phyloP scores from a whole-genome alignment of 1,140 invertebrate genomes.

The Ectropis grisescens region DNA sequence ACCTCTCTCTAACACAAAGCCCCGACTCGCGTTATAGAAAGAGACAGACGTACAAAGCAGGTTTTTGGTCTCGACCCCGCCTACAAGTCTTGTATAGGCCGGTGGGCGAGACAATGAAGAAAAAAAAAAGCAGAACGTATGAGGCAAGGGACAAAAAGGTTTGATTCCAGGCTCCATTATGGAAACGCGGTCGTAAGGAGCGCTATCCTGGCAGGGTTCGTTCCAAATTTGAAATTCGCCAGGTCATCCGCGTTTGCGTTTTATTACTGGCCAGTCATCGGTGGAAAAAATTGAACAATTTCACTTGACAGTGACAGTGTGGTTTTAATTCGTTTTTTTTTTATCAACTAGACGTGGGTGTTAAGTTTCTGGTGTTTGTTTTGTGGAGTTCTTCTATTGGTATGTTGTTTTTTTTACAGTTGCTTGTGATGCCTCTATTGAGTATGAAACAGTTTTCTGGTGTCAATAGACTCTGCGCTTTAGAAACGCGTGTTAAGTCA shows the following conservation, averaged over 20 bases:
- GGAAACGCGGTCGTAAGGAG: slow-evolving; percentile 5
- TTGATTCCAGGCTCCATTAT: slow-evolving; percentile 3
- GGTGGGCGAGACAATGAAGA: slow-evolving; percentile 22
- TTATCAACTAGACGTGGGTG: slow-evolving; percentile 1
- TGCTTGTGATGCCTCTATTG: neutral
- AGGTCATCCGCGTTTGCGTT: too few species aligned
- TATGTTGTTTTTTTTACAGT: slow-evolving; percentile 1
- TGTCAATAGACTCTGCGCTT: too few species aligned
- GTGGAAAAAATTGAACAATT: slow-evolving; percentile 16
- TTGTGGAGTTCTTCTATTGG: slow-evolving; percentile 4
- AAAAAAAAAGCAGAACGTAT: slow-evolving; percentile 16
- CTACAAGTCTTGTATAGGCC: slow-evolving; percentile 15
- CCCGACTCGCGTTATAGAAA: neutral
- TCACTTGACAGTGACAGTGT: slow-evolving; percentile 20
- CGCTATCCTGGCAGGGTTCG: slow-evolving; percentile 4
- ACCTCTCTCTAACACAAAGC: slow-evolving; percentile 12
- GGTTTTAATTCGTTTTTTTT: slow-evolving; percentile 3
- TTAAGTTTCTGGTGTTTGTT: slow-evolving; percentile 2
- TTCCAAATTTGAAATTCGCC: slow-evolving; percentile 11
- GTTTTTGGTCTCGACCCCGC: slow-evolving; percentile 10
- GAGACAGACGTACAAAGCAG: slow-evolving; percentile 9
- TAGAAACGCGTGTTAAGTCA: too few species aligned
- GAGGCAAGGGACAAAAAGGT: slow-evolving; percentile 26
- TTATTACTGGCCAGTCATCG: slow-evolving; percentile 12
- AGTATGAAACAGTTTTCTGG: too few species aligned